phyloP scores from a whole-genome alignment of 2,888 invertebrate species.

The Nomada hirtipes region DNA sequence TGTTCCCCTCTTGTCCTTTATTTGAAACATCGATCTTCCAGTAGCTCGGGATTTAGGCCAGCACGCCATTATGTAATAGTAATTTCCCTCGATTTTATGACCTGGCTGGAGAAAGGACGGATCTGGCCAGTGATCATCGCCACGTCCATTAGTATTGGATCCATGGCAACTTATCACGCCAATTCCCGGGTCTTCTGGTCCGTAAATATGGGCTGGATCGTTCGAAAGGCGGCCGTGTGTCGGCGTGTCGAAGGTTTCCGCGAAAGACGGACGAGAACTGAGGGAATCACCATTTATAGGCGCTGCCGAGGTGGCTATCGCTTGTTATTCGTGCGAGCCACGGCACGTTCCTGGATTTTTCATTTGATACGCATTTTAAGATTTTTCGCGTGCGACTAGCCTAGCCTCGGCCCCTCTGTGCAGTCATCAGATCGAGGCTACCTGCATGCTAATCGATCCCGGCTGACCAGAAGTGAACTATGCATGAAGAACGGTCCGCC shows the following conservation, averaged over 20 bases:
- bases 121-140: neutral
- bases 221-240: constrained; percentile 42
- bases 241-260: constrained; percentile 52
- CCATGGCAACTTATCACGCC: constrained; percentile 25
- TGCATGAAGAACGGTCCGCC: constrained; percentile 63
- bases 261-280: constrained; percentile 61
- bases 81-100: too few species aligned
- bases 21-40: too few species aligned
- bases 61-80: too few species aligned
- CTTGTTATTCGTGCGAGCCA: constrained; percentile 75
- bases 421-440: constrained; percentile 76
- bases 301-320: constrained; percentile 65
- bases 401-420: constrained; percentile 60
- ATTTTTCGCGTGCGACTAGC: constrained; percentile 70
- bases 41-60: too few species aligned
- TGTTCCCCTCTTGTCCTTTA: too few species aligned
- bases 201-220: constrained; percentile 53
- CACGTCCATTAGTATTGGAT: constrained; percentile 50
- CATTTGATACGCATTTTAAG: constrained; percentile 75
- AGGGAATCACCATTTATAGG: constrained; percentile 68
- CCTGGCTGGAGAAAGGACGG: constrained; percentile 4
- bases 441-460: constrained; percentile 77
- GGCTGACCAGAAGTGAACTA: constrained; percentile 52
- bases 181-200: constrained; percentile 28
- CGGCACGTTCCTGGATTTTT: constrained; percentile 74